Percentiles rank a stretch among this genome's conserved stretches.
These are phyloP conservation scores for Agrotis ipsilon DNA, from an alignment of 2,888 invertebrate genomes.

Conservation along the genomic window DNA sequence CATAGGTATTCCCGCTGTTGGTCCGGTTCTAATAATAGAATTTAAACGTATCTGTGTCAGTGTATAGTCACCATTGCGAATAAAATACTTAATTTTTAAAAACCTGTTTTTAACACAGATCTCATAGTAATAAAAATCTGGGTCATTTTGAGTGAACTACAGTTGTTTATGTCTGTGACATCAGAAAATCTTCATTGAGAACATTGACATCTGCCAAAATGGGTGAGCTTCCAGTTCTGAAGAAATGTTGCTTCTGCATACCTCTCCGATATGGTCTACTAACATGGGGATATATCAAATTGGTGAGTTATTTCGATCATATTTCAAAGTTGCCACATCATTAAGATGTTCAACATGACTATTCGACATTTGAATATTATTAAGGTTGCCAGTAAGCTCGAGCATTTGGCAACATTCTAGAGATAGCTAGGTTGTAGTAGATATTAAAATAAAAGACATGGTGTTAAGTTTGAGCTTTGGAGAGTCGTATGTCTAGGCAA, in stretches of 20 bases:
- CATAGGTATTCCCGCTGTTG: neutral
- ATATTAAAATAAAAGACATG: neutral
- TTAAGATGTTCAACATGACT: neutral
- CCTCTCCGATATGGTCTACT: constrained; percentile 66
- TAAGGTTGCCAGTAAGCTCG: neutral
- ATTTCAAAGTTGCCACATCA: neutral
- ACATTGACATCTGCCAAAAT: constrained; percentile 18
- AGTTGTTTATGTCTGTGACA: neutral
- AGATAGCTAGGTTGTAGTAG: neutral
- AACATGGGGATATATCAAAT: constrained; percentile 61
- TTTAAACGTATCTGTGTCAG: constrained; percentile 15
- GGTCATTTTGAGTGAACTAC: neutral
- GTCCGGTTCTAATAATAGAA: constrained; percentile 42
- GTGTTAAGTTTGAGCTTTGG: neutral
- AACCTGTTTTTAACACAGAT: constrained; percentile 1
- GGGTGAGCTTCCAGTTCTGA: constrained; percentile 52
- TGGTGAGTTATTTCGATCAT: constrained; percentile 50
- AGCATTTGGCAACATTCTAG: neutral
- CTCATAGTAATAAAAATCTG: neutral
- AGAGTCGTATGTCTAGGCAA: neutral
- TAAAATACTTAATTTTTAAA: neutral
- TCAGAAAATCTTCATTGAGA: neutral
- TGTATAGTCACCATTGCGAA: constrained; percentile 10
- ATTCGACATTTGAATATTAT: neutral
- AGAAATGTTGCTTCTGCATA: constrained; percentile 66